Evolutionary conservation across 1,140 invertebrate genomes (phyloP).

Genomic region (Drosophila kepulauana): DNA sequence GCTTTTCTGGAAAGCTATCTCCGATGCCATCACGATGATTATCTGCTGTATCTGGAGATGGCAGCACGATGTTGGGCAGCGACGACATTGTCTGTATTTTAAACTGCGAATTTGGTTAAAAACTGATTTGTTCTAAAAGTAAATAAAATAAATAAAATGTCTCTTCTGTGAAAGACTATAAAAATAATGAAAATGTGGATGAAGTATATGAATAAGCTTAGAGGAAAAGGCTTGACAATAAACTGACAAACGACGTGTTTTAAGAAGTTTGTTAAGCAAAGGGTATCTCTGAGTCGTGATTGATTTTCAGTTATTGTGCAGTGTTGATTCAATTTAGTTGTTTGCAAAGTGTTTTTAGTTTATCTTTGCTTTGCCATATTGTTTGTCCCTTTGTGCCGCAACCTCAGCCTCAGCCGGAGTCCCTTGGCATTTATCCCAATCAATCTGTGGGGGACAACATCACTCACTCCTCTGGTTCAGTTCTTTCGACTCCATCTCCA

Average conservation of each 20-base stretch:
- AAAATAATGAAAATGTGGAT: neutral
- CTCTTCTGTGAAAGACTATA: neutral
- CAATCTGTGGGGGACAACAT: slow-evolving; percentile 8
- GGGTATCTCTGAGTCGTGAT: neutral
- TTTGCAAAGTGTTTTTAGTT: slow-evolving; percentile 26
- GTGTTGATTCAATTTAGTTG: slow-evolving; percentile 11
- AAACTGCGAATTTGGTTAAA: slow-evolving; percentile 14
- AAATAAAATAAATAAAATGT: neutral
- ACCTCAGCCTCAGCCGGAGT: neutral
- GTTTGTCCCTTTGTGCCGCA: slow-evolving; percentile 4
- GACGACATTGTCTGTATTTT: slow-evolving; percentile 12
- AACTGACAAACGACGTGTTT: neutral
- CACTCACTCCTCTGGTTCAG: neutral
- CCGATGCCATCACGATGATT: slow-evolving; percentile 2
- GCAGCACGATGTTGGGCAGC: neutral
- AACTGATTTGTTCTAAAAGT: neutral
- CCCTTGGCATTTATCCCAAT: slow-evolving; percentile 23
- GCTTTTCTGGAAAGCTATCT: slow-evolving; percentile 13
- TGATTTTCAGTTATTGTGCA: neutral
- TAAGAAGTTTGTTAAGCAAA: neutral
- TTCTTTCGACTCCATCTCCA: slow-evolving; percentile 16
- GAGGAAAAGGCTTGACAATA: neutral
- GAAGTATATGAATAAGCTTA: neutral
- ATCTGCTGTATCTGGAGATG: neutral
- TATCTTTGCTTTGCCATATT: slow-evolving; percentile 11